A percentile compares a stretch with the other conserved stretches of the same genome.
These are phyloP conservation scores for Aphelocoma coerulescens DNA, from an alignment of 2,113 vertebrate species.

Conservation along the genomic window DNA sequence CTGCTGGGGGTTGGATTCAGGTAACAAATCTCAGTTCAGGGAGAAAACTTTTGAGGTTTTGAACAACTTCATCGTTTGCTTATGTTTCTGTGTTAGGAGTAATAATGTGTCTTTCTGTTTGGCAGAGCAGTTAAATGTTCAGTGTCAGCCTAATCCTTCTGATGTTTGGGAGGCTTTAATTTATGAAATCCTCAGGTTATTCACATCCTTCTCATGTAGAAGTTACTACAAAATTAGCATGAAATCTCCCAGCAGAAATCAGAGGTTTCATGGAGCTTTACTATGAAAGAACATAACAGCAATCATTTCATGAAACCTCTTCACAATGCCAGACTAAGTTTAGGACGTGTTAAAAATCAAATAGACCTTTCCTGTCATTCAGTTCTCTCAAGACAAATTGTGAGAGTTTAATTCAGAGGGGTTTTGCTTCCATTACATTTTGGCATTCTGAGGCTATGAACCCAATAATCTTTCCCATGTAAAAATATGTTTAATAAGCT, in stretches of 20 bases:
- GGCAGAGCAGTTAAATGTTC: neutral
- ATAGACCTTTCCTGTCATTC: neutral
- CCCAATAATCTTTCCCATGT: neutral
- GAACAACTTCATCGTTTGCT: neutral
- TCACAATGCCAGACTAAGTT: neutral
- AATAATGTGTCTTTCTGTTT: neutral
- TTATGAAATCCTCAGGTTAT: neutral
- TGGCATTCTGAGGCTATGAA: neutral
- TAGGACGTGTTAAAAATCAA: neutral
- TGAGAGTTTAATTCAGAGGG: neutral
- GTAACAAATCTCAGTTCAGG: neutral
- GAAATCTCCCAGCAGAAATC: slow-evolving; percentile 21
- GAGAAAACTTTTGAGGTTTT: neutral
- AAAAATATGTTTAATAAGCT: neutral
- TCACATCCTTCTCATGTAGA: neutral
- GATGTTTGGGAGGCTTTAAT: neutral
- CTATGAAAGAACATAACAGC: neutral
- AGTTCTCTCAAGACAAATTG: neutral
- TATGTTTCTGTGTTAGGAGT: neutral
- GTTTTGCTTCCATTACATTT: neutral
- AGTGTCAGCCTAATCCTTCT: neutral
- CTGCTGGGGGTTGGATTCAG: neutral
- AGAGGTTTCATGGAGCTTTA: slow-evolving; percentile 11
- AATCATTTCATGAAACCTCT: neutral
- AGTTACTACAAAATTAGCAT: neutral